A percentile compares a stretch with the other conserved stretches of the same genome.
Evolutionary conservation across 2,113 vertebrate species (phyloP).

Genomic region (Sturnira hondurensis): DNA sequence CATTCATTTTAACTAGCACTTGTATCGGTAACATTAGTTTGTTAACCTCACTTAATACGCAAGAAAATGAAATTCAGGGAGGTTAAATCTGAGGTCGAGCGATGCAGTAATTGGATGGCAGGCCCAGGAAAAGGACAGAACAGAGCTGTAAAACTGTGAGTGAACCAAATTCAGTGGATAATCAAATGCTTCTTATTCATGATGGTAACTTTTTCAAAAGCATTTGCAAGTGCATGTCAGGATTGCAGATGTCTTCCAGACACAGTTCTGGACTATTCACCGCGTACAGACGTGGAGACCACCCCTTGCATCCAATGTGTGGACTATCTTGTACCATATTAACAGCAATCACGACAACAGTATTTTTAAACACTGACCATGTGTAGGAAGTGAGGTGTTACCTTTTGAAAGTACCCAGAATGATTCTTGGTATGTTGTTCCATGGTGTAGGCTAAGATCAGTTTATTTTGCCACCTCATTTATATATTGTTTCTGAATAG

Average conservation of each 20-base stretch:
- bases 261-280: too few species aligned
- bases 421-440: background rate
- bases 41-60: slow-evolving; percentile 34
- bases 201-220: slow-evolving; percentile 5
- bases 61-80: slow-evolving; percentile 42
- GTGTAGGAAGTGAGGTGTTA: background rate
- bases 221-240: background rate
- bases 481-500: background rate
- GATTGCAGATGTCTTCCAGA: background rate
- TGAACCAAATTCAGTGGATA: slow-evolving; percentile 4
- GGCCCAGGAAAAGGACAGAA: background rate
- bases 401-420: background rate
- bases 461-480: background rate
- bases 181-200: background rate
- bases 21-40: background rate
- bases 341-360: background rate
- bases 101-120: background rate
- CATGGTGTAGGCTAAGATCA: background rate
- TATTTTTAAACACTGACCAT: background rate
- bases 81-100: background rate
- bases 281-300: background rate
- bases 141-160: background rate
- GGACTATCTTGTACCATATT: background rate
- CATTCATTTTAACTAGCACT: background rate
- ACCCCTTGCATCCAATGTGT: background rate